Evolutionary conservation across 2,888 invertebrate genomes (phyloP).

Genomic region (Monochamus alternatus): DNA sequence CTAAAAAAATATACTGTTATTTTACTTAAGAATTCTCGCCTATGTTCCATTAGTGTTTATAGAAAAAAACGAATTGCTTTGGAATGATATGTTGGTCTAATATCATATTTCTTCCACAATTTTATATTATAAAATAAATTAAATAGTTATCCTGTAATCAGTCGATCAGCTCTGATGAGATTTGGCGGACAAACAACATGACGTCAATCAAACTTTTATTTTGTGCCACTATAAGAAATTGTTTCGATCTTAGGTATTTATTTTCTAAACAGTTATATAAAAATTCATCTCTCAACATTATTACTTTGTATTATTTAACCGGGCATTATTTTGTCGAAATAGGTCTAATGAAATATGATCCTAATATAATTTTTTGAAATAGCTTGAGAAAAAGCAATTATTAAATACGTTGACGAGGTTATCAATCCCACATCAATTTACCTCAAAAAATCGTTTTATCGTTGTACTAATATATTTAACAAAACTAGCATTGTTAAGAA

Average conservation of each 20-base stretch:
- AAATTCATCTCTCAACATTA: not conserved
- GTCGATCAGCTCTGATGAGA: not conserved
- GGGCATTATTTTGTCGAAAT: not conserved
- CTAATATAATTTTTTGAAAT: not conserved
- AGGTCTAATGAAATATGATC: not conserved
- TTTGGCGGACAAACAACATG: not conserved
- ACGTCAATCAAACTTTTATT: not conserved
- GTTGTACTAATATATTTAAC: conserved; percentile 13
- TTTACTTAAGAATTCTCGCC: too few relatives aligned
- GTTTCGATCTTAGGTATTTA: not conserved
- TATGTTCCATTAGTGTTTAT: too few relatives aligned
- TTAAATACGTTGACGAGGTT: not conserved
- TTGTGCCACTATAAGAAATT: not conserved
- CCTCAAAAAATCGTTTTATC: not conserved
- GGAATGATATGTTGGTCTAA: too few relatives aligned
- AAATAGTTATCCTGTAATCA: too few relatives aligned
- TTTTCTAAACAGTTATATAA: not conserved
- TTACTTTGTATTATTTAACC: not conserved
- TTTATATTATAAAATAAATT: too few relatives aligned
- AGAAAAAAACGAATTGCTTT: too few relatives aligned
- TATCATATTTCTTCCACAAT: too few relatives aligned
- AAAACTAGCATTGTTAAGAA: conserved; percentile 23
- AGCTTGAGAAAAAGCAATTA: not conserved
- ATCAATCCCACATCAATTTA: not conserved
- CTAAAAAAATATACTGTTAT: too few relatives aligned